Conservation (phyloP, 2,888 invertebrate species). For the Agrypnus murinus region DNA sequence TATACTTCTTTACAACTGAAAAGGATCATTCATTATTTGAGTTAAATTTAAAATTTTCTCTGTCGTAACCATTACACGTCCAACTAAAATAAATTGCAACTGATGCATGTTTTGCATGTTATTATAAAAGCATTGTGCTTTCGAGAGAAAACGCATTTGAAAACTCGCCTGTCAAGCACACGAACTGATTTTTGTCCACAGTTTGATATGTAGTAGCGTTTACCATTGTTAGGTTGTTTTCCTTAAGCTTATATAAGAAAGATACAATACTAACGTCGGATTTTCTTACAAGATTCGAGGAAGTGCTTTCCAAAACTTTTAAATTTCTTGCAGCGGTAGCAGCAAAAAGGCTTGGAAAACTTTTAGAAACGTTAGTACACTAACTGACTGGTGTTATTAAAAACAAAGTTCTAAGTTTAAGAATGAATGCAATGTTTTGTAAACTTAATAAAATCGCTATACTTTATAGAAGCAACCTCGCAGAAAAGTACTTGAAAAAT, state of each 20-base stretch:
- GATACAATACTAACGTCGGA: slow-evolving; percentile 30
- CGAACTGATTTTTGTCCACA: slow-evolving; percentile 33
- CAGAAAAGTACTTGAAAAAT: no score
- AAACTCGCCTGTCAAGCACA: slow-evolving; percentile 36
- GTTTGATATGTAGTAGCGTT: slow-evolving; percentile 21
- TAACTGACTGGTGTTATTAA: neutral
- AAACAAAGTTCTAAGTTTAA: neutral
- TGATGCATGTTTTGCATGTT: slow-evolving; percentile 23
- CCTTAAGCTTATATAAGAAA: slow-evolving; percentile 12
- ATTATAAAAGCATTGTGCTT: slow-evolving; percentile 34
- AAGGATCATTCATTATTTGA: no score
- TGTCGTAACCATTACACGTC: no score
- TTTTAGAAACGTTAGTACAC: slow-evolving; percentile 8
- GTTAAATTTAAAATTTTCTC: no score
- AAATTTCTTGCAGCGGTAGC: neutral
- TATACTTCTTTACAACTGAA: no score
- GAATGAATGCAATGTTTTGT: no score
- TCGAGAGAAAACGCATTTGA: slow-evolving; percentile 34
- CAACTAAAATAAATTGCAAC: slow-evolving; percentile 19
- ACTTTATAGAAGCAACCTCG: no score
- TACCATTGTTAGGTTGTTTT: slow-evolving; percentile 25
- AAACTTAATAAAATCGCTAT: no score
- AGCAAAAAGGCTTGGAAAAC: slow-evolving; percentile 11
- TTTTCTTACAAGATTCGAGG: slow-evolving; percentile 24
- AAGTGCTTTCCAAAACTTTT: slow-evolving; percentile 29